phyloP scores from a whole-genome alignment of 2,888 invertebrate genomes.

The Agonopterix arenella region DNA sequence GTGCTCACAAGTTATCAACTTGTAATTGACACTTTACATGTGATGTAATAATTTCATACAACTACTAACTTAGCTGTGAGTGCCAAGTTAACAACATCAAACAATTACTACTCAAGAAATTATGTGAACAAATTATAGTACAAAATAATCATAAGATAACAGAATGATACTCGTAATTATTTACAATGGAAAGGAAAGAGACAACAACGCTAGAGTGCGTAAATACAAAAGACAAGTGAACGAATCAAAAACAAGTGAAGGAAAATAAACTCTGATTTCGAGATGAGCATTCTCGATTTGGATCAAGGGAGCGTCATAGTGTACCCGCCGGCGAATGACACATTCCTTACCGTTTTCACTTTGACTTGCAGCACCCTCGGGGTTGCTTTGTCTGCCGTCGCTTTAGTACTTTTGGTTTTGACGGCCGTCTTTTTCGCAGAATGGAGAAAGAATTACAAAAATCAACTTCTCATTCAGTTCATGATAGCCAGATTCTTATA shows the following conservation, averaged over 20 bases:
- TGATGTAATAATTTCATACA: too few relatives aligned
- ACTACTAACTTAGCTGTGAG: too few relatives aligned
- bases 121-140: too few relatives aligned
- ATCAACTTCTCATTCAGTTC: slow-evolving; percentile 56
- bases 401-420: slow-evolving; percentile 39
- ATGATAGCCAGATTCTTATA: slow-evolving; percentile 52
- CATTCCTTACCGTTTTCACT: slow-evolving; percentile 22
- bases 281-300: background rate
- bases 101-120: too few relatives aligned
- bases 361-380: slow-evolving; percentile 42
- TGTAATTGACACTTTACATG: too few relatives aligned
- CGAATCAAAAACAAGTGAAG: background rate
- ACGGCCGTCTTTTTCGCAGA: slow-evolving; percentile 48
- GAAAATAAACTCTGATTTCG: background rate
- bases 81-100: too few relatives aligned
- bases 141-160: too few relatives aligned
- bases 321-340: slow-evolving; percentile 6
- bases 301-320: slow-evolving; percentile 15
- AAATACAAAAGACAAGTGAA: too few relatives aligned
- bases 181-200: too few relatives aligned
- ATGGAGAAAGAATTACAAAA: slow-evolving; percentile 58
- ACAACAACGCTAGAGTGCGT: too few relatives aligned
- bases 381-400: slow-evolving; percentile 33
- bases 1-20: too few relatives aligned
- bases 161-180: too few relatives aligned